Evolutionary conservation across 2,888 invertebrate species (phyloP).

Genomic region (Malthinus flaveolus): DNA sequence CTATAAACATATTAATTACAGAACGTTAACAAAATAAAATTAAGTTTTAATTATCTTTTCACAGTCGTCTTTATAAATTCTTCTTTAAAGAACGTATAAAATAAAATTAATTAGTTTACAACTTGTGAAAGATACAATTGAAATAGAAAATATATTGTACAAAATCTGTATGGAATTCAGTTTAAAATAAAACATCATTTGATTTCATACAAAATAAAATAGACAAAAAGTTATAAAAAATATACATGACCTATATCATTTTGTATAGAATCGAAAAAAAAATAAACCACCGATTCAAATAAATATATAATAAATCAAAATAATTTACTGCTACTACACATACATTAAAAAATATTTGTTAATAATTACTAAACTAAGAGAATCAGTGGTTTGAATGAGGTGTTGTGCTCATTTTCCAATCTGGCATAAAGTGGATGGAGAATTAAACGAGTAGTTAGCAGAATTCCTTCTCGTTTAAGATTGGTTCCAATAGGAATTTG

Average conservation of each 20-base stretch:
- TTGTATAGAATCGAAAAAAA: slow-evolving; percentile 34
- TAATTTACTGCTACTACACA: slow-evolving; percentile 36
- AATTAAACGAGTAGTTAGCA: slow-evolving; percentile 15
- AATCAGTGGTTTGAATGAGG: slow-evolving; percentile 28
- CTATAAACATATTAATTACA: slow-evolving; percentile 16
- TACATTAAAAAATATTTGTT: slow-evolving; percentile 33
- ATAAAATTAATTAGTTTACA: not conserved
- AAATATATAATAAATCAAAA: slow-evolving; percentile 35
- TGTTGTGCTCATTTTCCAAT: not conserved
- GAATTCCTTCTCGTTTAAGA: slow-evolving; percentile 54
- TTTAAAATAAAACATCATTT: slow-evolving; percentile 23
- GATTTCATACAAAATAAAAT: slow-evolving; percentile 36
- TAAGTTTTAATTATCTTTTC: slow-evolving; percentile 4
- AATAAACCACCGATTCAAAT: slow-evolving; percentile 29
- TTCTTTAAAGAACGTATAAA: not conserved
- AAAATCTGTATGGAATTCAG: slow-evolving; percentile 9
- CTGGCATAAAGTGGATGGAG: slow-evolving; percentile 3
- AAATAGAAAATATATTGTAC: slow-evolving; percentile 2
- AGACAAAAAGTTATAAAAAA: slow-evolving; percentile 33
- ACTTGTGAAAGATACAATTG: slow-evolving; percentile 7
- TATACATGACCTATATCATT: slow-evolving; percentile 27
- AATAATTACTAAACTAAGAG: slow-evolving; percentile 31
- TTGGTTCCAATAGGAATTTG: slow-evolving; percentile 67
- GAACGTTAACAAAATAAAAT: slow-evolving; percentile 14
- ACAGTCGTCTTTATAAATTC: not conserved